Evolutionary conservation across 2,113 vertebrate species (phyloP), one percentile per base, ranked within the genome.

Genomic region (Lonchura striata): DNA sequence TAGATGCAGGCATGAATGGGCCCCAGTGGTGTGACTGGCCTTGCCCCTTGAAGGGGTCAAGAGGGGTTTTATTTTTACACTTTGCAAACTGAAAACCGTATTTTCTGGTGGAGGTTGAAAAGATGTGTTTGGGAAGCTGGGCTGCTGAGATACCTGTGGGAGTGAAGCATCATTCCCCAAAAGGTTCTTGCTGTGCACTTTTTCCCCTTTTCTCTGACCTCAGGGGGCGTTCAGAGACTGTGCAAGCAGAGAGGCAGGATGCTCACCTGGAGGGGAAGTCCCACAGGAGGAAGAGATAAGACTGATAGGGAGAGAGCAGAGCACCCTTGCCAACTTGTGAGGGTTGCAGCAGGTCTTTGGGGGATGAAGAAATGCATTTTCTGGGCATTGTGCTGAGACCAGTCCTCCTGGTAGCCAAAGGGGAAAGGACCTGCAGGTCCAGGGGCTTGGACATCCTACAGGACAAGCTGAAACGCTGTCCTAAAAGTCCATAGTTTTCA

Each of bases 181-280:
- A 75, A 53, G 10, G 2, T 57, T n/a, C 21, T 39, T 80, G 39
- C 59, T 30, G 59, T 41, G 33, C 63, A 52, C 11, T n/a, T n/a
- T n/a, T n/a, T n/a, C n/a, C n/a, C 25, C 39, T 72, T 60, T 72
- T 60, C 47, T 42, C 37, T 49, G 69, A 78, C 89, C 13, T 61
- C 61, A 20, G 18, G 47, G 17, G n/a, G 33, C 0, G 0, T 31
- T 82, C 47, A 50, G 82, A 78, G 5, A 17, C 6, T 60, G n/a
- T 69, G 64, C 53, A 31, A 39, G 39, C 3, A 59, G 44, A 56
- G 31, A n/a, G 72, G 27, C 47, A 72, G 83, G 66, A 35, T 69
- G 49, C 50, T 65, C 7, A 2, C 31, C 47, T 46, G 28, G 39
- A 61, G 35, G 30, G 52, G 18, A 82, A 3, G 15, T 39, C 30